A percentile compares a stretch with the other conserved stretches of the same genome.
Evolutionary conservation across 2,113 vertebrate species (phyloP).

Genomic region (Ptilorrhoa leucosticta): DNA sequence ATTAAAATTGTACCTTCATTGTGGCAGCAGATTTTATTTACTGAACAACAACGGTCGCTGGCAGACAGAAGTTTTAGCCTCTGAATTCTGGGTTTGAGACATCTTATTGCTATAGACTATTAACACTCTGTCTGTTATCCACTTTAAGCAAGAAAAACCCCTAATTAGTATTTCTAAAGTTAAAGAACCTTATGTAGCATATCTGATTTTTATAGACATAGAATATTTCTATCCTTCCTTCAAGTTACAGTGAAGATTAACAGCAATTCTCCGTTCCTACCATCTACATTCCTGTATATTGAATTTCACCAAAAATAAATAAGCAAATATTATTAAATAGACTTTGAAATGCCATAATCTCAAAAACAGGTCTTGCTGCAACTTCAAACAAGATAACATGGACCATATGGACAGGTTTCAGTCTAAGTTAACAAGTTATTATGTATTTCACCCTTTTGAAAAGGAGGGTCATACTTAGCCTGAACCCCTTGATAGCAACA

Average conservation of each 20-base stretch:
- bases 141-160: not conserved
- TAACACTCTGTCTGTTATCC: not conserved
- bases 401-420: not conserved
- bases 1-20: not conserved
- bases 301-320: not conserved
- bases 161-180: not conserved
- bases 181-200: not conserved
- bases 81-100: not conserved
- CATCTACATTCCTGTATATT: not conserved
- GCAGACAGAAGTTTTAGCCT: not conserved
- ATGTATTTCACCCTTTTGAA: not conserved
- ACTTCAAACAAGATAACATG: not conserved
- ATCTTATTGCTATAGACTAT: not conserved
- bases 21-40: not conserved
- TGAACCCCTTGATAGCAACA: not conserved
- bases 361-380: not conserved
- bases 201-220: not conserved
- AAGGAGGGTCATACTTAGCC: not conserved
- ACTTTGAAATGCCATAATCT: not conserved
- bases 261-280: not conserved
- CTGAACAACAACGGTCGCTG: not conserved
- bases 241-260: not conserved
- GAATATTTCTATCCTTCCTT: not conserved
- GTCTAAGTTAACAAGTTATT: not conserved
- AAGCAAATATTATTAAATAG: not conserved